Evolutionary conservation across 37 sponge, comb jelly and placozoan genomes (phyloP).

Genomic region (Geodia barretti): DNA sequence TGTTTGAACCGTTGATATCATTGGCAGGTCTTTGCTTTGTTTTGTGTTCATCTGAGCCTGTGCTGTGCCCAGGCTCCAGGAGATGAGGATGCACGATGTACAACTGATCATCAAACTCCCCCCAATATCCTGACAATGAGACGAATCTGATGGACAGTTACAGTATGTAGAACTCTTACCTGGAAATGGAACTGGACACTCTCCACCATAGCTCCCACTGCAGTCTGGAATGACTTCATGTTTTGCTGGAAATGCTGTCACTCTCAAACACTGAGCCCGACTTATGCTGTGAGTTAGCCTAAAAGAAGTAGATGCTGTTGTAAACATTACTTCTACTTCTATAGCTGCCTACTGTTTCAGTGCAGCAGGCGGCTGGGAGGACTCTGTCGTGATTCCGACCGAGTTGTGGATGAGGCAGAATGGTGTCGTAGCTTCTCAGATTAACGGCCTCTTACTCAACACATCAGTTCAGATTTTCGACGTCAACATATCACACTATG

Average conservation of each 20-base stretch:
- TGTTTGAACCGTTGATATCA: too few species aligned
- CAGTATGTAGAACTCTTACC: not conserved
- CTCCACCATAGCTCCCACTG: not conserved
- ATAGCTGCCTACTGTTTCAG: not conserved
- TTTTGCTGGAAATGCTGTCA: not conserved
- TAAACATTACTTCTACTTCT: too few species aligned
- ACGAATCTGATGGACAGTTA: not conserved
- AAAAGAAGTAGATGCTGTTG: not conserved
- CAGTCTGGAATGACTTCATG: not conserved
- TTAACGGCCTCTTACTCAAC: not conserved
- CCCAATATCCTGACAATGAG: not conserved
- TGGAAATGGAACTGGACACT: not conserved
- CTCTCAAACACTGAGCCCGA: not conserved
- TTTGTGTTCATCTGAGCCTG: not conserved
- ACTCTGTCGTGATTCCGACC: not conserved
- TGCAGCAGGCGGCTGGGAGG: not conserved
- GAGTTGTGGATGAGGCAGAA: not conserved
- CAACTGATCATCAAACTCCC: not conserved
- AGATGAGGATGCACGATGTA: not conserved
- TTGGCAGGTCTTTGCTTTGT: not conserved
- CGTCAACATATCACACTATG: not conserved
- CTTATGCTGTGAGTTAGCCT: not conserved
- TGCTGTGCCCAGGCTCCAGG: not conserved
- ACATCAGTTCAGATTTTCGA: not conserved
- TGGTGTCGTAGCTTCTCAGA: not conserved